These are phyloP conservation scores for Crax fasciolata DNA, from an alignment of 2,797 vertebrate genomes.

Conservation along the genomic window DNA sequence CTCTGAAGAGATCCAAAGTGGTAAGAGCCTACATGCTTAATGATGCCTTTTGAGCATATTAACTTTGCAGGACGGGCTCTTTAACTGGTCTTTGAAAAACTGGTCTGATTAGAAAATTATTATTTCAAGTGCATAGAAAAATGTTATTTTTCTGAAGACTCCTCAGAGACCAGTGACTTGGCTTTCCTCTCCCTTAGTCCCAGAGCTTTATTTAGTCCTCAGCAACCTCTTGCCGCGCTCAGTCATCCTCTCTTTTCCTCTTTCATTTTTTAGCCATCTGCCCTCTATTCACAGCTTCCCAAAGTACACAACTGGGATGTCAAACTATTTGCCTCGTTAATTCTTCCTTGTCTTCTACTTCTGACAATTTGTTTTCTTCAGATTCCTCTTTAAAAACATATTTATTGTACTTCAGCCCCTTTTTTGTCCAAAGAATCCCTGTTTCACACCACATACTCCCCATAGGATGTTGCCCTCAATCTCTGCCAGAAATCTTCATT, in stretches of 20 bases:
- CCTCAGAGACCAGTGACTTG: neutral
- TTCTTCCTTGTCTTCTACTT: neutral
- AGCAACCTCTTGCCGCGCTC: neutral
- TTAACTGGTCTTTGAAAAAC: neutral
- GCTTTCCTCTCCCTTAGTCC: neutral
- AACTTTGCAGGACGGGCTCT: neutral
- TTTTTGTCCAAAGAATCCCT: neutral
- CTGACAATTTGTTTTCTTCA: neutral
- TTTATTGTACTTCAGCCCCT: neutral
- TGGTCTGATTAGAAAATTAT: neutral
- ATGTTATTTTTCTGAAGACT: neutral
- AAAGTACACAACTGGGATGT: neutral
- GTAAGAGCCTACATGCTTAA: neutral
- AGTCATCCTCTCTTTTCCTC: neutral
- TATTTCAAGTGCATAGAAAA: neutral
- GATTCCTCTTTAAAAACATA: neutral
- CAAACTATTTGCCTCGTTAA: neutral
- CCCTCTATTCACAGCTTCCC: neutral
- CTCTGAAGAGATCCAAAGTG: neutral
- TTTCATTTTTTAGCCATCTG: neutral
- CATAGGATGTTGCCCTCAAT: neutral
- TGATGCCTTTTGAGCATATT: neutral
- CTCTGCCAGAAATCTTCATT: neutral
- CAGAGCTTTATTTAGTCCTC: neutral
- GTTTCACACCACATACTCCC: neutral